Percentiles rank a stretch among this genome's conserved stretches.
Evolutionary conservation across 2,888 invertebrate genomes (phyloP).

Genomic region (Dryocosmus kuriphilus): DNA sequence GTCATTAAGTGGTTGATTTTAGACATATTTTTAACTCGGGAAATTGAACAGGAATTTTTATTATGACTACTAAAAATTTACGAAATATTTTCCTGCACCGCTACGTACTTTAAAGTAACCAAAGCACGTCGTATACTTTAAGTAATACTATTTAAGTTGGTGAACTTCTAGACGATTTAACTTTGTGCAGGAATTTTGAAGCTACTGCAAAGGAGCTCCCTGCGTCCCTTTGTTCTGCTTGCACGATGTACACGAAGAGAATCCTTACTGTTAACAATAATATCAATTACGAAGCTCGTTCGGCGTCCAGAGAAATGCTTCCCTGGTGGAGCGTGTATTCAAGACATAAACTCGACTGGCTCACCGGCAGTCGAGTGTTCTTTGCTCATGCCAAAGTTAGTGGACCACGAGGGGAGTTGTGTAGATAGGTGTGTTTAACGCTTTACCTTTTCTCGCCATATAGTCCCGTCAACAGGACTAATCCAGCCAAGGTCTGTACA

Average conservation of each 20-base stretch:
- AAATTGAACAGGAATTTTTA: too few species aligned
- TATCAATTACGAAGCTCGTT: neutral
- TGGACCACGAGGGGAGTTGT: neutral
- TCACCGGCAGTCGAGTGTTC: conserved; percentile 20
- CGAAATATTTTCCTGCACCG: too few species aligned
- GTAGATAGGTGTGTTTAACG: conserved; percentile 1
- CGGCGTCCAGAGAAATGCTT: neutral
- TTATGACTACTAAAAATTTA: too few species aligned
- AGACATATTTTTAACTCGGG: too few species aligned
- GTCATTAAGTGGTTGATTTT: too few species aligned
- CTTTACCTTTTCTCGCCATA: conserved; percentile 7
- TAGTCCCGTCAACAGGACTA: conserved; percentile 7
- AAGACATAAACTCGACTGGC: conserved; percentile 2
- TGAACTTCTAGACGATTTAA: neutral
- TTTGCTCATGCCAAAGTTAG: conserved; percentile 20
- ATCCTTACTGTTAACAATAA: neutral
- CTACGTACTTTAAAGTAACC: neutral
- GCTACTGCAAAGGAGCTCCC: neutral
- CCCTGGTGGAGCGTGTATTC: neutral
- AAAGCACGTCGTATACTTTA: neutral
- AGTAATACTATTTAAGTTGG: conserved; percentile 1
- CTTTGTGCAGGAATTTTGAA: conserved; percentile 2
- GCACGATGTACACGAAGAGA: neutral
- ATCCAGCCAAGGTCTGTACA: neutral
- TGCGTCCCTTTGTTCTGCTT: neutral